These are phyloP conservation scores for Drosophila varians DNA, from an alignment of 1,140 invertebrate genomes.

Conservation along the genomic window DNA sequence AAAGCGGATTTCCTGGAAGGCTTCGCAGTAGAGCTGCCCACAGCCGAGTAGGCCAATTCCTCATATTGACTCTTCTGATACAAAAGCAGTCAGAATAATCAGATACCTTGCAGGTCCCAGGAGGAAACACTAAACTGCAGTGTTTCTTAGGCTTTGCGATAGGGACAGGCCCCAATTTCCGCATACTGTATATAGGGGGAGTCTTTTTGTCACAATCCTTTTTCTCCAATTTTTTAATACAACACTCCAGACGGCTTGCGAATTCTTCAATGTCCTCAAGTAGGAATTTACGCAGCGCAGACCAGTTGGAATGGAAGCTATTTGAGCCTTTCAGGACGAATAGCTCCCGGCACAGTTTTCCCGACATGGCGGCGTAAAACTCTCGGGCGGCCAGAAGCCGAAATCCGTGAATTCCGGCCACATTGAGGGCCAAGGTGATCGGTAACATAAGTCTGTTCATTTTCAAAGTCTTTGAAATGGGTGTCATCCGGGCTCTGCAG, in stretches of 20 bases:
- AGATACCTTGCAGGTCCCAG: too few relatives aligned
- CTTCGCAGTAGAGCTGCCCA: too few relatives aligned
- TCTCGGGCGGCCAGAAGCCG: conserved; percentile 34
- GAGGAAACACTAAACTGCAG: too few relatives aligned
- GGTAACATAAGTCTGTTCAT: background rate
- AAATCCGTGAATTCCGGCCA: background rate
- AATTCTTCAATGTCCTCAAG: background rate
- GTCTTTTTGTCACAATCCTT: too few relatives aligned
- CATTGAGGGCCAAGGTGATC: conserved; percentile 5
- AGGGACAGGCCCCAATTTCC: too few relatives aligned
- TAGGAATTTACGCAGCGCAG: background rate
- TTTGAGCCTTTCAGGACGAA: background rate
- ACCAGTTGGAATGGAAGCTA: background rate
- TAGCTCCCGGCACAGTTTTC: background rate
- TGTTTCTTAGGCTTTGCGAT: too few relatives aligned
- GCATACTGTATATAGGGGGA: too few relatives aligned
- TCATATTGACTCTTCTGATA: too few relatives aligned
- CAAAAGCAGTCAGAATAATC: too few relatives aligned
- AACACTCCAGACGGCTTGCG: background rate
- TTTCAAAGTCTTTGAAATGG: background rate
- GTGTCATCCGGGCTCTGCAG: background rate
- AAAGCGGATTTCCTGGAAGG: background rate
- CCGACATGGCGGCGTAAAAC: conserved; percentile 23
- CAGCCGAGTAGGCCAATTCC: background rate
- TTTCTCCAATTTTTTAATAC: too few relatives aligned